Evolutionary conservation across 1,140 invertebrate genomes (phyloP).

Genomic region (Cydia amplana): DNA sequence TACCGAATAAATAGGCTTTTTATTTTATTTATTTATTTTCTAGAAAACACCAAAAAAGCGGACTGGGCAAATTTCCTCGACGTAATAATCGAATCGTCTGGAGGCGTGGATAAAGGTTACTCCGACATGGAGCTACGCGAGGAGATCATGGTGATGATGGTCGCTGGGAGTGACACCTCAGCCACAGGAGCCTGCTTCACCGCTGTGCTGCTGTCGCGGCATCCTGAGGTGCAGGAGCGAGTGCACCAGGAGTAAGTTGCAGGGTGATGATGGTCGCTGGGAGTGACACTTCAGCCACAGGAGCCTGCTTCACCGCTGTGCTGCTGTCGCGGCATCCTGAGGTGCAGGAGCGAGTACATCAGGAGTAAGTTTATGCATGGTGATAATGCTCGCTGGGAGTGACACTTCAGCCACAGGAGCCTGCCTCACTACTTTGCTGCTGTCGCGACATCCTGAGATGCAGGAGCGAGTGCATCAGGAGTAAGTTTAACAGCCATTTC

Average conservation of each 20-base stretch:
- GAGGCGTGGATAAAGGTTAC: neutral
- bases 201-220: neutral
- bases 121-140: neutral
- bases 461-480: neutral
- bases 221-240: neutral
- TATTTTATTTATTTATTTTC: neutral
- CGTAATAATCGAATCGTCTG: neutral
- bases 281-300: neutral
- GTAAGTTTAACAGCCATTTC: neutral
- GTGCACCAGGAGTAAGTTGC: neutral
- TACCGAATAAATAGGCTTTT: too few relatives aligned
- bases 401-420: neutral
- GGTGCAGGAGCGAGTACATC: neutral
- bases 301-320: neutral
- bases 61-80: neutral
- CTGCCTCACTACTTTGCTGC: neutral
- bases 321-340: neutral
- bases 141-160: neutral
- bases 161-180: neutral
- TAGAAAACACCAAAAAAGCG: neutral
- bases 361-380: neutral
- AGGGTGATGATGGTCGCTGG: neutral
- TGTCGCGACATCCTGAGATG: neutral
- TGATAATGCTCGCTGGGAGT: neutral
- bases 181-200: neutral